Evolutionary conservation across 2,888 invertebrate species (phyloP).

Genomic region (Amphipoea oculea): DNA sequence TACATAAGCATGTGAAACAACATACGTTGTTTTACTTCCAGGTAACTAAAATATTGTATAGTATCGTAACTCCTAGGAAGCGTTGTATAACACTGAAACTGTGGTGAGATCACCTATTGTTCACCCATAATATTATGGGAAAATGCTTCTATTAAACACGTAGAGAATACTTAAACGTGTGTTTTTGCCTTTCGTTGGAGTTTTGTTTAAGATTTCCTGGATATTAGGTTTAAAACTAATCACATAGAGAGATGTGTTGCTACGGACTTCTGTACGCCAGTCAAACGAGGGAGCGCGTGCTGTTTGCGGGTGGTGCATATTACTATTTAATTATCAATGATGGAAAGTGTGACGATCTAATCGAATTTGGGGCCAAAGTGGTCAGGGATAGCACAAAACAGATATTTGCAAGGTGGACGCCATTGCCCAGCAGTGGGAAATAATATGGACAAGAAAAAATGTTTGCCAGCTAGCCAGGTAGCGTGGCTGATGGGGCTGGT

Average conservation of each 20-base stretch:
- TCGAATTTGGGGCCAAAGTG: neutral
- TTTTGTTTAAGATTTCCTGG: slow-evolving; percentile 13
- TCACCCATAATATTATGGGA: slow-evolving; percentile 50
- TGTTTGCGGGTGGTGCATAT: neutral
- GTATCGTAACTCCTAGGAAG: slow-evolving; percentile 33
- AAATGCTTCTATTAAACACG: slow-evolving; percentile 28
- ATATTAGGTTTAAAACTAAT: neutral
- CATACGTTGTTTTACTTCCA: slow-evolving; percentile 20
- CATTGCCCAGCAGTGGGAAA: neutral
- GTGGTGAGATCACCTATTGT: slow-evolving; percentile 56
- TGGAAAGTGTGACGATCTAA: neutral
- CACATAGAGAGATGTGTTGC: neutral
- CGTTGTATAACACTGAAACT: slow-evolving; percentile 48
- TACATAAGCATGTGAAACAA: slow-evolving; percentile 22
- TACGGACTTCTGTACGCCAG: no score
- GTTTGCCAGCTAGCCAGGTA: neutral
- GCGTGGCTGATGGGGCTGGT: neutral
- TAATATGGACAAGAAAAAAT: neutral
- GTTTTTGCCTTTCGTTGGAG: neutral
- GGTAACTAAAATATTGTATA: slow-evolving; percentile 14
- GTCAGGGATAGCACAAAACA: neutral
- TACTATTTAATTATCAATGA: neutral
- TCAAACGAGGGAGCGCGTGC: neutral
- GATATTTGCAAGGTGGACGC: neutral
- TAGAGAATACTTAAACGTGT: slow-evolving; percentile 8